Percentiles rank a stretch among this genome's conserved stretches.
Evolutionary conservation across 2,113 vertebrate species (phyloP).

Genomic region (Hiodon tergisus): DNA sequence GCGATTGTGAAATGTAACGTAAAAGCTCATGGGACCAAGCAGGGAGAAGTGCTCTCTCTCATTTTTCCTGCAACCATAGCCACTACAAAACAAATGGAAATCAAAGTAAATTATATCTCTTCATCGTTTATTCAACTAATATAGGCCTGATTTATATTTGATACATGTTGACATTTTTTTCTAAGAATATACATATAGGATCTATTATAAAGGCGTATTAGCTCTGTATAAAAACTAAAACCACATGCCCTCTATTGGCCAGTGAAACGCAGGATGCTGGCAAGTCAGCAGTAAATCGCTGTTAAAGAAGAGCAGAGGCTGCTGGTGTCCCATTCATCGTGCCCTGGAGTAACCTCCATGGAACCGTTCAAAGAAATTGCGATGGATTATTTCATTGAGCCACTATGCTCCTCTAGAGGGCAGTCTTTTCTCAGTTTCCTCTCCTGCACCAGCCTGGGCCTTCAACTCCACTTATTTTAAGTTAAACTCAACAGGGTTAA

Average conservation of each 20-base stretch:
- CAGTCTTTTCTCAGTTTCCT: conserved; percentile 44
- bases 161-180: too few relatives aligned
- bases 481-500: neutral
- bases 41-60: too few relatives aligned
- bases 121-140: too few relatives aligned
- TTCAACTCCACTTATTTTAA: neutral
- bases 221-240: neutral
- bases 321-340: neutral
- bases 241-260: neutral
- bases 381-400: conserved; percentile 4
- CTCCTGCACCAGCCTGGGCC: neutral
- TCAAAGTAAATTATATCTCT: too few relatives aligned
- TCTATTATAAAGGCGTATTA: too few relatives aligned
- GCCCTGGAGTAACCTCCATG: neutral
- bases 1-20: neutral
- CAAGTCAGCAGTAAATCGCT: too few relatives aligned
- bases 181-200: too few relatives aligned
- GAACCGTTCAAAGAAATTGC: neutral
- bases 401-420: conserved; percentile 50
- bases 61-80: too few relatives aligned
- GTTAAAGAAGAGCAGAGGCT: too few relatives aligned
- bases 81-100: too few relatives aligned
- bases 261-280: too few relatives aligned
- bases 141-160: too few relatives aligned
- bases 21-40: neutral